phyloP scores from a whole-genome alignment of 2,888 invertebrate species.

The Drosophila ezoana region DNA sequence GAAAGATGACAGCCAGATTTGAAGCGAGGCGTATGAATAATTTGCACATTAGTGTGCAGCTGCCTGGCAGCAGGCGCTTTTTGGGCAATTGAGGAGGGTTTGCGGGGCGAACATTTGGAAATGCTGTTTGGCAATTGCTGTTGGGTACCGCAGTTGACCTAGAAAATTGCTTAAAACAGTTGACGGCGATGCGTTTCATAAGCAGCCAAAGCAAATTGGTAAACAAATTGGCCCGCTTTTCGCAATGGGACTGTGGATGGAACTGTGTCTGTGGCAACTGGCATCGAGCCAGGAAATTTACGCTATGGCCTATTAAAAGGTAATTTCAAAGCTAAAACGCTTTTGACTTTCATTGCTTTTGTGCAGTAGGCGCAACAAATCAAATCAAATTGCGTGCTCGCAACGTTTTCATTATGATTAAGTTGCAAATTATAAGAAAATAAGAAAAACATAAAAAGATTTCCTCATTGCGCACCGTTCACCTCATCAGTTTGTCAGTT shows the following conservation, averaged over 20 bases:
- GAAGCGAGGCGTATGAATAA: slow-evolving; percentile 36
- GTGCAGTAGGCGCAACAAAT: slow-evolving; percentile 46
- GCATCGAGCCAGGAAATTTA: slow-evolving; percentile 67
- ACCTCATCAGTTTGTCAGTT: slow-evolving; percentile 33
- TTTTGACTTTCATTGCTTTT: slow-evolving; percentile 56
- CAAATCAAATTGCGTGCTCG: slow-evolving; percentile 35
- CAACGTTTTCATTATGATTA: slow-evolving; percentile 43
- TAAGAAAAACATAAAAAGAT: slow-evolving; percentile 40
- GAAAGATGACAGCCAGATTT: slow-evolving; percentile 43
- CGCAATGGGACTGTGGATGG: slow-evolving; percentile 35
- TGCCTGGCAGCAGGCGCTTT: slow-evolving; percentile 8
- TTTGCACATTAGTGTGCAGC: slow-evolving; percentile 66
- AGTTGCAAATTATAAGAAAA: slow-evolving; percentile 36
- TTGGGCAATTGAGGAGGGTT: slow-evolving; percentile 19
- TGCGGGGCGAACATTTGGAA: slow-evolving; percentile 15
- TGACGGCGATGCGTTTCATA: slow-evolving; percentile 43
- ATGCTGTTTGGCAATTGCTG: slow-evolving; percentile 32
- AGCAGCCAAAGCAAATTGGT: slow-evolving; percentile 42
- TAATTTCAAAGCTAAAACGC: slow-evolving; percentile 50
- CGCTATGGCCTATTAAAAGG: slow-evolving; percentile 62
- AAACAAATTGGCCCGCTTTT: slow-evolving; percentile 60
- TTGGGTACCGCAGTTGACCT: slow-evolving; percentile 47
- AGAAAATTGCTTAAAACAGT: slow-evolving; percentile 52
- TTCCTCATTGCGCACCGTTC: slow-evolving; percentile 68
- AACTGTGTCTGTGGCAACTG: slow-evolving; percentile 39